Conservation (phyloP, 2,113 vertebrate genomes). For the Callorhinus ursinus region DNA sequence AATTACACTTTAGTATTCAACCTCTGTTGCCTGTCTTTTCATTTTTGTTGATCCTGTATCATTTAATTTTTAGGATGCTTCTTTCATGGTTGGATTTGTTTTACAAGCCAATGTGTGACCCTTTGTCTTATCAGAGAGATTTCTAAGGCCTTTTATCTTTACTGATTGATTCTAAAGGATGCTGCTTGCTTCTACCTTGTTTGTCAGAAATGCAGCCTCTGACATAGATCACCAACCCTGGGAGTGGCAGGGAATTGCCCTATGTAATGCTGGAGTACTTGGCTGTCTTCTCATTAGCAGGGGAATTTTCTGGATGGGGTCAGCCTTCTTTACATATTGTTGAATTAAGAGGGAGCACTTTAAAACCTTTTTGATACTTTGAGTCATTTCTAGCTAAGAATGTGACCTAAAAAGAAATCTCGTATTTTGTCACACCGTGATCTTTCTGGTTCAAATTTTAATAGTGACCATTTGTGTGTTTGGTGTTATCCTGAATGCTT, state of each 20-base stretch:
- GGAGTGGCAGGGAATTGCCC: background rate
- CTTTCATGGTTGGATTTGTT: background rate
- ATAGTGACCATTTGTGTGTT: slow-evolving; percentile 36
- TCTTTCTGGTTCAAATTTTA: slow-evolving; percentile 61
- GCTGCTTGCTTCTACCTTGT: background rate
- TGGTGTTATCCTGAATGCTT: background rate
- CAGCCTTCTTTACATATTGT: background rate
- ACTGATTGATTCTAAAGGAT: background rate
- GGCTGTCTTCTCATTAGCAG: background rate
- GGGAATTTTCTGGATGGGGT: background rate
- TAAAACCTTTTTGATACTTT: slow-evolving; percentile 2
- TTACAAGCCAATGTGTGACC: background rate
- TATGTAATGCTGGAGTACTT: background rate
- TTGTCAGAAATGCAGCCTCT: background rate
- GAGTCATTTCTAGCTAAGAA: slow-evolving; percentile 41
- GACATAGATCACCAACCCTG: background rate
- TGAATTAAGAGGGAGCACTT: background rate
- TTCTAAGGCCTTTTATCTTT: background rate
- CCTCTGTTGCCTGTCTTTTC: background rate
- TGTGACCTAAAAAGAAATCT: slow-evolving; percentile 44
- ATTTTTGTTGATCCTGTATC: background rate
- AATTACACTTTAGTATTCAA: slow-evolving; percentile 15
- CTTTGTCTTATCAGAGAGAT: background rate
- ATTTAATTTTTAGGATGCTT: background rate
- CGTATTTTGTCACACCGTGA: slow-evolving; percentile 42